Conservation (phyloP, 2,113 vertebrate species). For the Passer domesticus region DNA sequence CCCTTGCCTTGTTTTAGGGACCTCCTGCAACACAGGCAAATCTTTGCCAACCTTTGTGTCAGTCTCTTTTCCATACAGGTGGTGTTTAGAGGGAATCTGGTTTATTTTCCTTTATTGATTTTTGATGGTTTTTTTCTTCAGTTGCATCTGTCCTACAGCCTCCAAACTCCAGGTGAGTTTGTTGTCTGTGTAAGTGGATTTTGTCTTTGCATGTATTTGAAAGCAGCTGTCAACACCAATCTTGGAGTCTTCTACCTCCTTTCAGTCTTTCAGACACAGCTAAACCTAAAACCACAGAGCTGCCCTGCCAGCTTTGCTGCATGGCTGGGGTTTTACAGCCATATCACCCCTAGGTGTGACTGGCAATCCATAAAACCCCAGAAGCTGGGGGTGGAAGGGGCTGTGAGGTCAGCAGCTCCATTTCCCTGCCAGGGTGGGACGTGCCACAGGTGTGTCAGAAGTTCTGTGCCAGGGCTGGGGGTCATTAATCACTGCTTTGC, state of each 20-base stretch:
- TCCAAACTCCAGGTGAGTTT: background rate
- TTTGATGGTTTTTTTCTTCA: background rate
- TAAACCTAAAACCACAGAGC: background rate
- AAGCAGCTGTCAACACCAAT: background rate
- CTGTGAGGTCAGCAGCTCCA: background rate
- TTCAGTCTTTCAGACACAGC: background rate
- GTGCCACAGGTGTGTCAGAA: background rate
- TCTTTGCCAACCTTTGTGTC: background rate
- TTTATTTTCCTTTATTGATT: background rate
- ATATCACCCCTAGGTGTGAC: background rate
- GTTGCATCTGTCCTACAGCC: background rate
- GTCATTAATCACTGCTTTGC: background rate
- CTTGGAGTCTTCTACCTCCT: background rate
- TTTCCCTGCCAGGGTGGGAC: slow-evolving; percentile 23
- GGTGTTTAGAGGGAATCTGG: background rate
- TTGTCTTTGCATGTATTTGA: background rate
- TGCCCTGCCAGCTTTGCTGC: slow-evolving; percentile 21
- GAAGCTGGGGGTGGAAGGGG: background rate
- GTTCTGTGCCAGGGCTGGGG: background rate
- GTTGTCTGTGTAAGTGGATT: background rate
- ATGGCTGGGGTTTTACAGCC: background rate
- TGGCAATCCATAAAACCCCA: background rate
- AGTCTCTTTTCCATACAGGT: background rate
- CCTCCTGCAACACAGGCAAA: background rate
- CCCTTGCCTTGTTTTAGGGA: background rate